phyloP scores from a whole-genome alignment of 1,140 invertebrate species.

The Drosophila jambulina region DNA sequence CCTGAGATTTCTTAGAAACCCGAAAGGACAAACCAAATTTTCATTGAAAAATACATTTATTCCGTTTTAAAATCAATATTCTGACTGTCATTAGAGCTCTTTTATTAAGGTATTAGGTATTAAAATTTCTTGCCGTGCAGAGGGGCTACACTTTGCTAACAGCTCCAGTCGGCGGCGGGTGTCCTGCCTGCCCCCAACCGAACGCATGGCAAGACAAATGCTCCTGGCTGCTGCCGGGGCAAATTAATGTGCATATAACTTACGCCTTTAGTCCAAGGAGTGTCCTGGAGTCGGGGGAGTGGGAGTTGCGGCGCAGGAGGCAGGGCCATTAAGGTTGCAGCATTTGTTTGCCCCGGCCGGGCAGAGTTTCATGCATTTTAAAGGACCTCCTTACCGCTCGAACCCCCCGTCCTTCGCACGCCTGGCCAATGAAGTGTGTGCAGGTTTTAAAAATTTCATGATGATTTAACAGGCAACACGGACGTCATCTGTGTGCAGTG shows the following conservation, averaged over 20 bases:
- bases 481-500: slow-evolving; percentile 49
- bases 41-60: background rate
- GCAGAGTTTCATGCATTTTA: slow-evolving; percentile 73
- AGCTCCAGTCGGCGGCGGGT: slow-evolving; percentile 20
- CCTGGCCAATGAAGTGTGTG: slow-evolving; percentile 75
- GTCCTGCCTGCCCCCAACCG: slow-evolving; percentile 11
- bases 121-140: slow-evolving; percentile 20
- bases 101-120: background rate
- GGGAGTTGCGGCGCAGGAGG: background rate
- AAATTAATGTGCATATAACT: slow-evolving; percentile 83
- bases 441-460: slow-evolving; percentile 75
- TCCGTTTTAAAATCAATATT: background rate
- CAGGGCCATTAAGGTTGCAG: slow-evolving; percentile 68
- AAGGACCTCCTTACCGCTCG: slow-evolving; percentile 36
- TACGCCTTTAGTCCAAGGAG: slow-evolving; percentile 64
- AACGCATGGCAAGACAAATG: slow-evolving; percentile 76
- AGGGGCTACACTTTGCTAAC: slow-evolving; percentile 20
- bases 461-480: slow-evolving; percentile 71
- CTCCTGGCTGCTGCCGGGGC: slow-evolving; percentile 66
- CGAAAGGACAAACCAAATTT: too few species aligned
- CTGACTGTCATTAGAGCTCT: background rate
- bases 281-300: slow-evolving; percentile 1
- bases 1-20: background rate
- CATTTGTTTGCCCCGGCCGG: slow-evolving; percentile 55
- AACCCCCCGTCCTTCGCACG: slow-evolving; percentile 11